Conservation (phyloP, 2,113 vertebrate species). For the Pelmatolapia mariae region DNA sequence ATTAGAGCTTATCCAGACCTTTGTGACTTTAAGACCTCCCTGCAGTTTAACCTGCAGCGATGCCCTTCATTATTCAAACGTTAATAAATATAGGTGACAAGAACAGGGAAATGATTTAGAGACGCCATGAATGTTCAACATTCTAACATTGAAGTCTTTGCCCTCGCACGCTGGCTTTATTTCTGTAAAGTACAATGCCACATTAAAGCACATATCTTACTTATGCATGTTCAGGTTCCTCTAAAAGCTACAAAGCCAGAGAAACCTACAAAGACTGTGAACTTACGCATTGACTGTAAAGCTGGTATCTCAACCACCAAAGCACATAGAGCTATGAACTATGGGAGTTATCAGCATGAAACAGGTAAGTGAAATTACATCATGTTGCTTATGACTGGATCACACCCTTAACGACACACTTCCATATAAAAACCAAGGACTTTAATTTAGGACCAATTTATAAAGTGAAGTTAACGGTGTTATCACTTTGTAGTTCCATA, state of each 20-base stretch:
- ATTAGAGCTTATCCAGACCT: neutral
- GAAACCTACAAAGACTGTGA: neutral
- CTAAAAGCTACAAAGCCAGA: neutral
- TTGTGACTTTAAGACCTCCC: neutral
- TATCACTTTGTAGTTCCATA: neutral
- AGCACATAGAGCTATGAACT: neutral
- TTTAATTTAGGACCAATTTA: too few relatives aligned
- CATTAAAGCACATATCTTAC: neutral
- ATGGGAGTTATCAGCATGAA: neutral
- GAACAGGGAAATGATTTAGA: neutral
- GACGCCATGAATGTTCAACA: neutral
- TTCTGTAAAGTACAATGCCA: neutral
- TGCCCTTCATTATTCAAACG: neutral
- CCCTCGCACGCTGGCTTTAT: neutral
- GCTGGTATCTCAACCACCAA: neutral
- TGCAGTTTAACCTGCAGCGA: neutral
- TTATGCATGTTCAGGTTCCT: neutral
- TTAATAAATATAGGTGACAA: neutral
- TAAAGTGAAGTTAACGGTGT: neutral
- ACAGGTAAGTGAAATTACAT: neutral
- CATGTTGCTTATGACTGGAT: neutral
- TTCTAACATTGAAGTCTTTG: neutral
- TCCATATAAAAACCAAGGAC: neutral
- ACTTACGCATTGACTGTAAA: neutral
- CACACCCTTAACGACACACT: neutral